Percentiles rank a stretch among this genome's conserved stretches.
Evolutionary conservation across 2,113 vertebrate genomes (phyloP).

Genomic region (Ciconia maguari): DNA sequence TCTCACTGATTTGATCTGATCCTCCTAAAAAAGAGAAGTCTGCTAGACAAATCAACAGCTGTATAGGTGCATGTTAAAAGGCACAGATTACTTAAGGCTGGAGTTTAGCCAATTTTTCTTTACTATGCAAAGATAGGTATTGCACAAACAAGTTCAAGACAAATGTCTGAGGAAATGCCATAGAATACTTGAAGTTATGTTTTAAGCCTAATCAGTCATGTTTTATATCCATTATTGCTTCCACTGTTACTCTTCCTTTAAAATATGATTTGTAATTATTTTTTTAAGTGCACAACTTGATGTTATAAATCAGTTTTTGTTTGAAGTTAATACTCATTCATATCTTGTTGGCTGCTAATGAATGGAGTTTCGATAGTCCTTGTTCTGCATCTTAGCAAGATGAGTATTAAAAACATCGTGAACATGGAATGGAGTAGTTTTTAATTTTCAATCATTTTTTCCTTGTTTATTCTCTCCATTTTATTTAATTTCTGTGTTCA

Average conservation of each 20-base stretch:
- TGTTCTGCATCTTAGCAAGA: slow-evolving; percentile 74
- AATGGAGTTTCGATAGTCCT: slow-evolving; percentile 69
- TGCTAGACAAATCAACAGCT: slow-evolving; percentile 77
- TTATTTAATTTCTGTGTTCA: slow-evolving; percentile 12
- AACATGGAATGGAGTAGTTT: slow-evolving; percentile 65
- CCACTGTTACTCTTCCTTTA: slow-evolving; percentile 69
- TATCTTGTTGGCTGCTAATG: slow-evolving; percentile 69
- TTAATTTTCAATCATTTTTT: slow-evolving; percentile 41
- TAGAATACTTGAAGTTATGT: slow-evolving; percentile 78
- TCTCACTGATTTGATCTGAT: slow-evolving; percentile 81
- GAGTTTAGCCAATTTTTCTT: slow-evolving; percentile 81
- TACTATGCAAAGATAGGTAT: slow-evolving; percentile 97
- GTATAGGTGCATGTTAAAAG: slow-evolving; percentile 88
- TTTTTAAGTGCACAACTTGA: slow-evolving; percentile 71
- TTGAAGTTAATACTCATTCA: slow-evolving; percentile 73
- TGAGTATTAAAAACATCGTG: slow-evolving; percentile 73
- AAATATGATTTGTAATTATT: slow-evolving; percentile 72
- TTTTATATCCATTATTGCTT: slow-evolving; percentile 68
- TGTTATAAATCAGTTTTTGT: slow-evolving; percentile 64
- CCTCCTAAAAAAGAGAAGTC: slow-evolving; percentile 75
- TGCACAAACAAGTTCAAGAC: slow-evolving; percentile 86
- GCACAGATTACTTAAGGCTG: slow-evolving; percentile 62
- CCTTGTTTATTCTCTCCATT: slow-evolving; percentile 26
- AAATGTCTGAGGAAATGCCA: slow-evolving; percentile 65
- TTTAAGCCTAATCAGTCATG: slow-evolving; percentile 62